A percentile compares a stretch with the other conserved stretches of the same genome.
phyloP scores from a whole-genome alignment of 2,113 vertebrate genomes.

The Philantomba maxwellii region DNA sequence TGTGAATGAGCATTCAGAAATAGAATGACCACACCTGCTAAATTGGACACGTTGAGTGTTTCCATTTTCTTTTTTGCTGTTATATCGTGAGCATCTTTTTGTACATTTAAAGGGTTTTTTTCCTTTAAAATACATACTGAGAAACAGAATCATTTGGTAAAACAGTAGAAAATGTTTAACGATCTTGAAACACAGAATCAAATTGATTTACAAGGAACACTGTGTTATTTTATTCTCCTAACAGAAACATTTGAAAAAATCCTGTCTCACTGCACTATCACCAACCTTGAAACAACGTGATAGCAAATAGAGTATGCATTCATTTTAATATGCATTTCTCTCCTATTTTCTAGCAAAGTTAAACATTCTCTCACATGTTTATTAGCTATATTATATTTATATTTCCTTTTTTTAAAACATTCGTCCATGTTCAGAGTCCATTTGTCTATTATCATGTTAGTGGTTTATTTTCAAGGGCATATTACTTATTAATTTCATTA shows the following conservation, averaged over 20 bases:
- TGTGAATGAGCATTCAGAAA: not conserved
- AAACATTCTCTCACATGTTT: not conserved
- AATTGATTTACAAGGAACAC: conserved; percentile 41
- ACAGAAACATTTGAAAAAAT: conserved; percentile 27
- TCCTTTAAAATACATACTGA: conserved; percentile 15
- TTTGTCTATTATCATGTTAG: not conserved
- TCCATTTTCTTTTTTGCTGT: not conserved
- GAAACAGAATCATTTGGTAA: conserved; percentile 47
- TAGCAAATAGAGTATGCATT: not conserved
- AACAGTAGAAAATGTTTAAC: conserved; percentile 37
- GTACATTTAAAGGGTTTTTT: not conserved
- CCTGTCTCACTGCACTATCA: not conserved
- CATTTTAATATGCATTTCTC: not conserved
- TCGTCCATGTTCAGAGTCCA: not conserved
- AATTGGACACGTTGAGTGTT: no score
- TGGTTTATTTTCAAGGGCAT: not conserved
- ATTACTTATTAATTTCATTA: conserved; percentile 17
- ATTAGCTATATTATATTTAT: not conserved
- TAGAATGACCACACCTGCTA: not conserved
- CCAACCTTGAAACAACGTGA: conserved; percentile 36
- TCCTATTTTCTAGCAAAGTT: conserved; percentile 19
- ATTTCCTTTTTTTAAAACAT: conserved; percentile 7
- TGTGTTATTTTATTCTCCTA: conserved; percentile 40
- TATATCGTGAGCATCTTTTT: not conserved
- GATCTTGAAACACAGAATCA: conserved; percentile 43